phyloP scores from a whole-genome alignment of 1,140 invertebrate species.

The Ceratina calcarata region DNA sequence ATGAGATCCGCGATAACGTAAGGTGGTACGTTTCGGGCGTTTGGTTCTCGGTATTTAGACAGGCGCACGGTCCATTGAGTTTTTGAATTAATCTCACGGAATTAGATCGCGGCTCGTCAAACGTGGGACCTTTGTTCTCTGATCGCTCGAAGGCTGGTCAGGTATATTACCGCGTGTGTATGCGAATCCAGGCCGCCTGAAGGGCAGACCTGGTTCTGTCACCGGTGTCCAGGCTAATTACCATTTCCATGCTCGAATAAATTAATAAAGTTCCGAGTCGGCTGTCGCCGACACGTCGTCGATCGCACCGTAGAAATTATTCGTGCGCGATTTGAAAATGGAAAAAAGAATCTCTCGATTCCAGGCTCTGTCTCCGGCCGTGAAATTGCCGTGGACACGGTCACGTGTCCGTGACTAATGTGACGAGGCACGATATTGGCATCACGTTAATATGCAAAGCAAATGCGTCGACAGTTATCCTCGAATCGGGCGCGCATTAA shows the following conservation, averaged over 20 bases:
- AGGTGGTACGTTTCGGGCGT: neutral
- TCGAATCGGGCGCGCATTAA: conserved; percentile 1
- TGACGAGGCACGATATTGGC: conserved; percentile 39
- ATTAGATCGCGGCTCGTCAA: conserved; percentile 49
- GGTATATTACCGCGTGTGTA: conserved; percentile 55
- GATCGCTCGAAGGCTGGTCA: conserved; percentile 49
- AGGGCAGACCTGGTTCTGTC: conserved; percentile 78
- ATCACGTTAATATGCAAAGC: conserved; percentile 49
- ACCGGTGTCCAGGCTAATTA: conserved; percentile 79
- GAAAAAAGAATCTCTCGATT: conserved; percentile 18
- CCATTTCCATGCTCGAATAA: conserved; percentile 79
- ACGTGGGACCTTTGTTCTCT: conserved; percentile 53
- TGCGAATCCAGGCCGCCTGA: conserved; percentile 69
- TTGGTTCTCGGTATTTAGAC: neutral
- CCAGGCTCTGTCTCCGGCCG: neutral
- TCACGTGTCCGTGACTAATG: conserved; percentile 54
- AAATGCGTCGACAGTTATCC: conserved; percentile 26
- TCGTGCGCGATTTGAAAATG: conserved; percentile 56
- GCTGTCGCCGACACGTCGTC: conserved; percentile 70
- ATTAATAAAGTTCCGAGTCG: conserved; percentile 78
- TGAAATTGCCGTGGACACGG: conserved; percentile 47
- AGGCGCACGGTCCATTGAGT: neutral
- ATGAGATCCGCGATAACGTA: neutral
- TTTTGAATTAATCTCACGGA: conserved; percentile 12
- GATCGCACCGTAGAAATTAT: conserved; percentile 53